Conservation (phyloP, 2,888 invertebrate species). For the Incurvaria masculella region DNA sequence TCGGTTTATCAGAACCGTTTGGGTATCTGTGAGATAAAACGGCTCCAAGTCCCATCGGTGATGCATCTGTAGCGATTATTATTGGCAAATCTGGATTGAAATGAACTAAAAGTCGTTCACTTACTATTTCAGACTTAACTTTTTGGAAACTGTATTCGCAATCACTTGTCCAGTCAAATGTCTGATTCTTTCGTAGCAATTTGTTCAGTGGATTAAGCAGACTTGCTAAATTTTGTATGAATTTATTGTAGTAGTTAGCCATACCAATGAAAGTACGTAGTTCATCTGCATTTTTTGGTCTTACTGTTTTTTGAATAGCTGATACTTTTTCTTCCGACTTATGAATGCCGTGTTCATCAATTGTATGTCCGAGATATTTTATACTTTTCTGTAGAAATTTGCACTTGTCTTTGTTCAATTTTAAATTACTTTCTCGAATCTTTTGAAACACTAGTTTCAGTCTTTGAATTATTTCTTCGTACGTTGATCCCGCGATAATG, state of each 20-base stretch:
- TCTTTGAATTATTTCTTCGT: conserved; percentile 7
- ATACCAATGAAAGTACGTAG: conserved; percentile 13
- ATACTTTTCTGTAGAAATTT: conserved; percentile 14
- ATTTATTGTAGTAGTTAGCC: conserved; percentile 13
- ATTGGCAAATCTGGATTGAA: conserved; percentile 11
- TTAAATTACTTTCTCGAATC: conserved; percentile 9
- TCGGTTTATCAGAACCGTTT: conserved; percentile 23
- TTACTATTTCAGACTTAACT: conserved; percentile 11
- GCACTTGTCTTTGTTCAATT: conserved; percentile 14
- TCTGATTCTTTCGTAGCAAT: not conserved
- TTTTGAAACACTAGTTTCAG: not conserved
- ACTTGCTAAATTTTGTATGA: conserved; percentile 9
- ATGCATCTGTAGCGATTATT: conserved; percentile 11
- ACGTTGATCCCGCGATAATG: conserved; percentile 16
- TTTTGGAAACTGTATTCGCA: conserved; percentile 12
- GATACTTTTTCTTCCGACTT: conserved; percentile 11
- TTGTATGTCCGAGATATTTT: conserved; percentile 14
- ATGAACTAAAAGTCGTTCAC: conserved; percentile 9
- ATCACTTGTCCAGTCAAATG: conserved; percentile 3
- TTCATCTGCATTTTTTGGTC: conserved; percentile 12
- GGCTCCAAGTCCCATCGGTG: conserved; percentile 10
- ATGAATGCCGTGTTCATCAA: conserved; percentile 9
- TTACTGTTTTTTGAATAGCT: conserved; percentile 8
- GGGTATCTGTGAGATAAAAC: conserved; percentile 15
- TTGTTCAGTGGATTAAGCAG: not conserved